Base-by-base conservation (phyloP, 2,888 invertebrate genomes). In the Hirtodrosophila confusa region DNA sequence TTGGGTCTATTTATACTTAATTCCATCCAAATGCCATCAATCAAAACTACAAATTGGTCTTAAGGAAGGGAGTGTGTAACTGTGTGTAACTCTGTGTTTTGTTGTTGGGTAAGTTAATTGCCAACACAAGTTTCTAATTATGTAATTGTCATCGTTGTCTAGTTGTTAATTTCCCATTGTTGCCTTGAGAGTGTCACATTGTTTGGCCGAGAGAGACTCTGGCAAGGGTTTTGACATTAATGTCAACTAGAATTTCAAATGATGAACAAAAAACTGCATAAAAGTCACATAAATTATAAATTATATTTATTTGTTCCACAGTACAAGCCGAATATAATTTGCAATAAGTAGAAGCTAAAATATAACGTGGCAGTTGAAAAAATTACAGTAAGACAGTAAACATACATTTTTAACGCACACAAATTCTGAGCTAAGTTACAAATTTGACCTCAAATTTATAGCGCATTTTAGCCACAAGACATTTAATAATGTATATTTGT, bases 111-210 rank as follows among this genome's bases (percentile, higher is more conserved):
- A 70, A 76, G 66, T 77, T 86, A 86, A 80, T 86, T 86, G 86
- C 57, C 64, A 76, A 66, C 80, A 72, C 83, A 83, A 79, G 77
- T 72, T 70, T 64, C 69, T 78, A 86, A 86, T 86, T 84, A 86
- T 78, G 80, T 75, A 86, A 86, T 84, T 82, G 82, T 86, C 72
- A 64, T 53, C 45, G 40, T 55, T 65, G 64, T 63, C 44, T 45
- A 29, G 40, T 45, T 56, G 49, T 61, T 50, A 31, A 48, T 50
- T 51, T 66, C 47, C 44, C 53, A 17, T 17, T 17, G 63, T 37
- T 64, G 64, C 64, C 65, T 64, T 64, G 64, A 54, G 47, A 40
- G 36, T 45, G 72, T 54, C 43, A 39, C 64, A 65, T 33, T 66
- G 55, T 37, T 41, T 27, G 3, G 51, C 24, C 48, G 27, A 27